Base-by-base conservation (phyloP, 1,140 invertebrate genomes). In the Caenorhabditis remanei region DNA sequence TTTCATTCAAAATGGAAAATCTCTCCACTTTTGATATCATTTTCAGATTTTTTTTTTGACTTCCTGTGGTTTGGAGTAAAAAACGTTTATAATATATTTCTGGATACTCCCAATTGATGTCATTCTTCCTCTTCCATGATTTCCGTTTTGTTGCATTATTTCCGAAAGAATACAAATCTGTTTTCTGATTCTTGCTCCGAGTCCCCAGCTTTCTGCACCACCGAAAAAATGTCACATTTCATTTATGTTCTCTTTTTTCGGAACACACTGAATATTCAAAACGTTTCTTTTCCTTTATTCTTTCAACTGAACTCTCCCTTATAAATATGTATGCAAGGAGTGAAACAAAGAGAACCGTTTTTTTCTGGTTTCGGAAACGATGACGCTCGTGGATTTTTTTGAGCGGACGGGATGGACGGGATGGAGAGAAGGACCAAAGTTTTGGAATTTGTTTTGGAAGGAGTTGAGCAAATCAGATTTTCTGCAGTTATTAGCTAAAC, bases 251-350 rank as follows among this genome's bases (percentile, higher is more conserved):
- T 58, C 8, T 63, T 40, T 19, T 14, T 19, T 2, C 11, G 21
- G 61, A 63, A 63, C 24, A 32, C 11, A 32, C 32, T 63, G 61
- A 63, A 40, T 63, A 63, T 63, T 63, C 24, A 63, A 63, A 63
- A 53, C 24, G 61, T 32, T 32, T 32, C 32, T 32, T 32, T n/a
- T n/a, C n/a, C n/a, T n/a, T n/a, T n/a, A n/a, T n/a, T 32, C 32
- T 32, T 2, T 32, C 32, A 1, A 32, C 32, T 32, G 32, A 32
- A 21, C 11, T 32, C 11, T 9, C 1, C 8, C 19, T 2, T 24
- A 63, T 63, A 63, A 63, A 63, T 63, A 63, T 63, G 61, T 16
- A 63, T 11, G 21, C 11, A 71, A 21, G n/a, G 19, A 5, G 46
- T 11, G 19, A 71, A 43, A 16, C 5, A 48, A 19, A 46, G n/a